A percentile compares a stretch with the other conserved stretches of the same genome.
These are phyloP conservation scores for Trematomus bernacchii DNA, from an alignment of 2,797 vertebrate species.

Conservation along the genomic window DNA sequence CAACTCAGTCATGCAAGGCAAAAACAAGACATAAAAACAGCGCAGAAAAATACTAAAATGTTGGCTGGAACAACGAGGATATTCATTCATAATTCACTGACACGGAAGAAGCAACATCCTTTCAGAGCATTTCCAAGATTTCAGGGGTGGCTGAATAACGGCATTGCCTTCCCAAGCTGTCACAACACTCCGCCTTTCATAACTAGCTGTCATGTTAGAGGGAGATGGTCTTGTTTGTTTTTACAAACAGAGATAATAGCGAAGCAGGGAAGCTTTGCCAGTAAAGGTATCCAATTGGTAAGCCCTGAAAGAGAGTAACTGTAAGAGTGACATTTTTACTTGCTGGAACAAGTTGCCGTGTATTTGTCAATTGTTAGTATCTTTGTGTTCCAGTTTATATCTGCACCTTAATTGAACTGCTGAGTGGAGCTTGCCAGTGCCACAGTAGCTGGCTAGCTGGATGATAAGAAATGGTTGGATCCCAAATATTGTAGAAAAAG, in stretches of 20 bases:
- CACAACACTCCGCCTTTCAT: slow-evolving; percentile 15
- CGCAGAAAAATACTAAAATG: slow-evolving; percentile 3
- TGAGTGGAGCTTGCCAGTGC: background rate
- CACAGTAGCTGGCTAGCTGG: background rate
- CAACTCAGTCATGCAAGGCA: slow-evolving; percentile 24
- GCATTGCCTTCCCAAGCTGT: slow-evolving; percentile 8
- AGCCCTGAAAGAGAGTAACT: slow-evolving; percentile 4
- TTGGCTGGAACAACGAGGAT: slow-evolving; percentile 14
- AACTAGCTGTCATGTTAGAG: slow-evolving; percentile 1
- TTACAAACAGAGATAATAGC: slow-evolving; percentile 2
- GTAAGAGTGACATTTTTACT: slow-evolving; percentile 7
- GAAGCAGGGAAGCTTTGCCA: background rate
- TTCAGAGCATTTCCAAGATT: slow-evolving; percentile 5
- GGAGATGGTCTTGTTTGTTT: background rate
- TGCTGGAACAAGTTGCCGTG: background rate
- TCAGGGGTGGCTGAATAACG: slow-evolving; percentile 1
- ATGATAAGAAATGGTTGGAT: background rate
- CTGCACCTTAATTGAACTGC: background rate
- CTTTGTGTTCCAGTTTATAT: background rate
- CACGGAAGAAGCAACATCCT: background rate
- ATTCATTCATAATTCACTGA: slow-evolving; percentile 28
- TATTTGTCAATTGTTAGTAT: background rate
- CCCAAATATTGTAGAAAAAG: background rate
- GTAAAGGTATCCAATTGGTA: background rate
- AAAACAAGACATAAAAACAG: slow-evolving; percentile 30